Evolutionary conservation across 2,888 invertebrate genomes (phyloP).

Genomic region (Plebejus argus): DNA sequence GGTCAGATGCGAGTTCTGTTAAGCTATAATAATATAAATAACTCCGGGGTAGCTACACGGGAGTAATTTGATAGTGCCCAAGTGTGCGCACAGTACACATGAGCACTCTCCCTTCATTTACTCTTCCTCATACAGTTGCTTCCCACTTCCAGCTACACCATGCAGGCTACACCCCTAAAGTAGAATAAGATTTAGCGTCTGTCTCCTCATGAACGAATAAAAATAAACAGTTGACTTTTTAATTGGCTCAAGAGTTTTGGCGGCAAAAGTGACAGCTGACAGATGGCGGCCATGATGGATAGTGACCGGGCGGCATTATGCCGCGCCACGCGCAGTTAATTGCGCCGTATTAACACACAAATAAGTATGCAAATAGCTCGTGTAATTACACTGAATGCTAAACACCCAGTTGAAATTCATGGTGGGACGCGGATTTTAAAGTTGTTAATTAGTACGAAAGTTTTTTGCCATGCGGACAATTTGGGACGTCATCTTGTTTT

Average conservation of each 20-base stretch:
- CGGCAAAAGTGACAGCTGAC: slow-evolving; percentile 60
- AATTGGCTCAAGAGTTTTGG: slow-evolving; percentile 54
- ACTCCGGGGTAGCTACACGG: too few species aligned
- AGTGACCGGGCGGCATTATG: slow-evolving; percentile 61
- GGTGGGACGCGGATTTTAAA: neutral
- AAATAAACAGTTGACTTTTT: neutral
- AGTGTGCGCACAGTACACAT: too few species aligned
- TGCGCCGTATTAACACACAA: slow-evolving; percentile 64
- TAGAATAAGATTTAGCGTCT: too few species aligned
- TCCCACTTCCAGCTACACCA: too few species aligned
- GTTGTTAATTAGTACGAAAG: slow-evolving; percentile 6
- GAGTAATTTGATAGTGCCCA: too few species aligned
- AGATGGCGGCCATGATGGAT: slow-evolving; percentile 67
- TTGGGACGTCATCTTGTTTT: neutral
- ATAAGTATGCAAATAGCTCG: slow-evolving; percentile 49
- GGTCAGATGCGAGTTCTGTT: neutral
- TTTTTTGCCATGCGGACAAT: neutral
- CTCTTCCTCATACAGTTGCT: too few species aligned
- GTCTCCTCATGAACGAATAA: neutral
- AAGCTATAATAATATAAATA: too few species aligned
- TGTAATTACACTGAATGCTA: slow-evolving; percentile 31
- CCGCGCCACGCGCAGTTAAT: slow-evolving; percentile 69
- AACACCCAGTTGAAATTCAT: slow-evolving; percentile 25
- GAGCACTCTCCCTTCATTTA: too few species aligned
- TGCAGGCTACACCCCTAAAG: too few species aligned